These are phyloP conservation scores for Pyrgus malvae DNA, from an alignment of 2,888 invertebrate genomes.

Conservation along the genomic window DNA sequence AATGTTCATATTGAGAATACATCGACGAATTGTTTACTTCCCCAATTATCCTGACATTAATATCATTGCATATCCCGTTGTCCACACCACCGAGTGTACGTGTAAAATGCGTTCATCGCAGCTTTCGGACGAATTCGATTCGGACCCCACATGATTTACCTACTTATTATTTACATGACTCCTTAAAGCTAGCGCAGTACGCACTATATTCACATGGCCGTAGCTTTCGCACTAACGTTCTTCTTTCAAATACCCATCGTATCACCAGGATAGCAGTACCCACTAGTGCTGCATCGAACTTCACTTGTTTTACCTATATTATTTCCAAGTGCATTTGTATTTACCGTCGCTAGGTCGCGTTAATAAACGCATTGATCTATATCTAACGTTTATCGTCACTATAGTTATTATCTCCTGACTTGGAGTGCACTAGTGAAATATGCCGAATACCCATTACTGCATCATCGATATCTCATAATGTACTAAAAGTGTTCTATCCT, in stretches of 20 bases:
- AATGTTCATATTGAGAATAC: not conserved
- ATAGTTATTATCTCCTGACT: too few relatives aligned
- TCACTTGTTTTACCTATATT: not conserved
- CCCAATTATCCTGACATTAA: not conserved
- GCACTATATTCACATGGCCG: not conserved
- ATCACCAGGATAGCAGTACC: not conserved
- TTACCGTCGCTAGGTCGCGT: too few relatives aligned
- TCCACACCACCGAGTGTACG: not conserved
- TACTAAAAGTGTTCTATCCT: not conserved
- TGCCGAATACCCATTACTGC: not conserved
- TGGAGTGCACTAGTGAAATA: too few relatives aligned
- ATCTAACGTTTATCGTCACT: too few relatives aligned
- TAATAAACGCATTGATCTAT: too few relatives aligned
- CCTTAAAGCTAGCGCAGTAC: constrained; percentile 9
- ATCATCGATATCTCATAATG: not conserved
- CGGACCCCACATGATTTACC: not conserved
- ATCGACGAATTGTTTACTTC: not conserved
- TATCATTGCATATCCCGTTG: not conserved
- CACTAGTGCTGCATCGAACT: not conserved
- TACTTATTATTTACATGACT: constrained; percentile 16
- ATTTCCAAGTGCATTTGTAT: too few relatives aligned
- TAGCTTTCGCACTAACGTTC: not conserved
- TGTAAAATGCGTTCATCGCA: not conserved
- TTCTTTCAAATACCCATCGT: not conserved
- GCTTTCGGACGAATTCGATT: constrained; percentile 2